A percentile compares a stretch with the other conserved stretches of the same genome.
Conservation (phyloP, 2,797 vertebrate genomes). For the Melanotaenia boesemani region DNA sequence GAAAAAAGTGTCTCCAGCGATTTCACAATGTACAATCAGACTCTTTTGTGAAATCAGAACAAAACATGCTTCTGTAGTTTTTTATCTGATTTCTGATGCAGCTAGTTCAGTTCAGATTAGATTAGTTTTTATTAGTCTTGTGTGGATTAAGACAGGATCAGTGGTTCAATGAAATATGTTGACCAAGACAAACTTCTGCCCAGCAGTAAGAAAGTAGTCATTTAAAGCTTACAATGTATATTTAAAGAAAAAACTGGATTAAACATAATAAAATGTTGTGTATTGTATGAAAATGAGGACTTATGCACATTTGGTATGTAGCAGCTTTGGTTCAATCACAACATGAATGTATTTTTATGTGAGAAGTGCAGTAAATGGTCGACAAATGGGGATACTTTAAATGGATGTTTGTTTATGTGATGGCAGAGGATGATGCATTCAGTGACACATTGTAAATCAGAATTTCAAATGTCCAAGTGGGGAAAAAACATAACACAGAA, state of each 20-base stretch:
- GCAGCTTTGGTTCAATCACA: neutral
- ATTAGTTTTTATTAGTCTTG: neutral
- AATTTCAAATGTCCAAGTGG: neutral
- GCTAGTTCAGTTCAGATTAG: slow-evolving; percentile 1
- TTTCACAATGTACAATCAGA: neutral
- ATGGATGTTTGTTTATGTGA: neutral
- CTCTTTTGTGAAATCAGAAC: no score
- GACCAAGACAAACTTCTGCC: neutral
- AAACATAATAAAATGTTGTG: neutral
- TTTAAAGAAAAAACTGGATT: neutral
- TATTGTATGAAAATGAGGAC: neutral
- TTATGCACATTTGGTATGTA: neutral
- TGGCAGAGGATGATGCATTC: neutral
- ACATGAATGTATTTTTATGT: neutral
- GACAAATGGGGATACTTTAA: neutral
- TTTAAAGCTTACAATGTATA: neutral
- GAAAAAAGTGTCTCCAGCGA: neutral
- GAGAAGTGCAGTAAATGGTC: neutral
- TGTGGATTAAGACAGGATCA: neutral
- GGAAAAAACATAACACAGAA: neutral
- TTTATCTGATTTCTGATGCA: neutral
- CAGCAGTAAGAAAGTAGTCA: neutral
- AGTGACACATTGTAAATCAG: neutral
- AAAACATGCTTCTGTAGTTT: neutral
- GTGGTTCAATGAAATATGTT: neutral